Base-by-base conservation (phyloP, 2,888 invertebrate genomes). In the Aplocera efformata region DNA sequence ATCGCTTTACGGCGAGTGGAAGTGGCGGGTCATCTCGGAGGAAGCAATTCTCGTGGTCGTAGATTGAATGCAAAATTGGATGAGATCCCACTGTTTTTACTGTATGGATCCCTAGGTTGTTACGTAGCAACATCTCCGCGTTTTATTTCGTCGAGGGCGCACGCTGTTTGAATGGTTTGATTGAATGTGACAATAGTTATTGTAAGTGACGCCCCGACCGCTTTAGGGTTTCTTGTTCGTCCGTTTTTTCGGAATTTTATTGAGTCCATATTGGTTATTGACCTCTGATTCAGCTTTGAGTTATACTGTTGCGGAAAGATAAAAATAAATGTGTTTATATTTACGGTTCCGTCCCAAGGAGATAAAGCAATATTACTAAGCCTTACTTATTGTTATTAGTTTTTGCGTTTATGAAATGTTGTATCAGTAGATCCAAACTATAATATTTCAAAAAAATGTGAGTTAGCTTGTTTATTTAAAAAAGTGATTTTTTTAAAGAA, bases 51-150 rank as follows among this genome's bases (percentile, higher is more conserved):
- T 75, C 77, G 79, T 68, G 83, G 79, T 81, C 83, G 84, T 82
- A 85, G 84, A 85, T 85, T 86, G 84, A 84, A 86, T 86, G 85
- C 84, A 85, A 84, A 86, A 86, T 86, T 86, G 85, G 86, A 86
- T 81, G 85, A 84, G 81, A 78, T 77, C 79, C 77, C 70, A 77
- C 75, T 78, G 80, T 81, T 83, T 83, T 82, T 82, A 82, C 78
- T 80, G 76, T 82, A 75, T 77, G 75, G 74, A 72, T 71, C 74
- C 64, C 63, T 67, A 64, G 65, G 73, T 78, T 67, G 79, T 73
- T 75, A 74, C 67, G 71, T 59, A 63, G 64, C 63, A 64, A 67
- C 66, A 72, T 68, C 60, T 61, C 65, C 68, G 66, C 61, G 68
- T 79, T 81, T 81, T 82, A 81, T 84, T 76, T 79, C 69, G 73